Evolutionary conservation across 2,113 vertebrate genomes (phyloP).

Genomic region (Phrynosoma blainvillii): DNA sequence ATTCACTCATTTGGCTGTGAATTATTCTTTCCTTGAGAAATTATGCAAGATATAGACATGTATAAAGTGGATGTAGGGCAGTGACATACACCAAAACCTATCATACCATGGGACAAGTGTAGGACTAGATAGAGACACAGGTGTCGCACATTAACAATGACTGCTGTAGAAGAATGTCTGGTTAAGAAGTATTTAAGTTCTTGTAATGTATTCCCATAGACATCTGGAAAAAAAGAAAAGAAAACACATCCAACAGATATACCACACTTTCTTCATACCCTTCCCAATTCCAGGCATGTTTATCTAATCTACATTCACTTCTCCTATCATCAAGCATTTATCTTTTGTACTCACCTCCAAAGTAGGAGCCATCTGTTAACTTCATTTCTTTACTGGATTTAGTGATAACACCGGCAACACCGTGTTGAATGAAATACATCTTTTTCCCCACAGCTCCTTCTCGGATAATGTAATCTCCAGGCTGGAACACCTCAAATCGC

Average conservation of each 20-base stretch:
- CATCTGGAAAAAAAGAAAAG: neutral
- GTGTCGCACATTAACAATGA: too few relatives aligned
- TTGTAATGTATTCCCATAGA: neutral
- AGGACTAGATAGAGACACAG: too few relatives aligned
- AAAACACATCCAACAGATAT: neutral
- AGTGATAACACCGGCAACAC: slow-evolving; percentile 96
- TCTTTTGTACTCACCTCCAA: slow-evolving; percentile 87
- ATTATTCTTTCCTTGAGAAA: neutral
- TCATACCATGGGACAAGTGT: neutral
- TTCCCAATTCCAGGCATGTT: neutral
- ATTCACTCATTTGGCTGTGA: neutral
- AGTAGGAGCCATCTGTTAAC: slow-evolving; percentile 96
- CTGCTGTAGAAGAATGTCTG: neutral
- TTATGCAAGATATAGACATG: neutral
- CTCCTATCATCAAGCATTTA: neutral
- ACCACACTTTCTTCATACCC: neutral
- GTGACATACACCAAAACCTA: too few relatives aligned
- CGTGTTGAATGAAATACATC: slow-evolving; percentile 99
- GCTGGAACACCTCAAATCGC: slow-evolving; percentile 97
- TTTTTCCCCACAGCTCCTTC: slow-evolving; percentile 98
- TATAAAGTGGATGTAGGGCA: neutral
- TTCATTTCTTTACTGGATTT: slow-evolving; percentile 98
- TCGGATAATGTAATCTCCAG: slow-evolving; percentile 96
- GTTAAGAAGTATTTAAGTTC: neutral
- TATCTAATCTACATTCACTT: slow-evolving; percentile 1